Evolutionary conservation across 1,140 invertebrate genomes (phyloP).

Genomic region (Paraescarpia echinospica): DNA sequence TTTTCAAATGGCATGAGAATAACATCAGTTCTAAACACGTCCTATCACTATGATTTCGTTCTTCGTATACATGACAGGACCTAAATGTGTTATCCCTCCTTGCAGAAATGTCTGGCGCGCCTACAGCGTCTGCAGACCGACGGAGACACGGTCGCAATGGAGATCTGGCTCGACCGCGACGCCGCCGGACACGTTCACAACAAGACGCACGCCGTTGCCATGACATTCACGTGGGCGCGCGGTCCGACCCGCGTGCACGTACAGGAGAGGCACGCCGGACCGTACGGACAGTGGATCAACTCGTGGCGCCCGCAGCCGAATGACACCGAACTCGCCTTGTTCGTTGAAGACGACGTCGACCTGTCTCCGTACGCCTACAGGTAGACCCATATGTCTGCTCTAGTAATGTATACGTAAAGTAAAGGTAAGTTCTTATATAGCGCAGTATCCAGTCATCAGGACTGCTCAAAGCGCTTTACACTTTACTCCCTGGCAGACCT

Average conservation of each 20-base stretch:
- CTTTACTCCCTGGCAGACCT: no score
- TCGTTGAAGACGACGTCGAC: slow-evolving; percentile 48
- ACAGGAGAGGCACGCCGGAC: slow-evolving; percentile 41
- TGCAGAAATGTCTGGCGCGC: neutral
- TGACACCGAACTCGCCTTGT: slow-evolving; percentile 43
- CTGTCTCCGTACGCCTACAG: slow-evolving; percentile 44
- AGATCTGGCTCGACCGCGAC: slow-evolving; percentile 30
- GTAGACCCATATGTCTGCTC: slow-evolving; percentile 34
- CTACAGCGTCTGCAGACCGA: slow-evolving; percentile 11
- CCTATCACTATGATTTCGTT: no score
- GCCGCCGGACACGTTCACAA: slow-evolving; percentile 18
- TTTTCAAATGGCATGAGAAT: no score
- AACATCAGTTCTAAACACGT: no score
- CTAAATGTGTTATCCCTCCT: neutral
- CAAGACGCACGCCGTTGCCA: slow-evolving; percentile 12
- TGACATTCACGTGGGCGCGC: slow-evolving; percentile 35
- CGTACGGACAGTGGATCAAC: slow-evolving; percentile 46
- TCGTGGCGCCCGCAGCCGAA: slow-evolving; percentile 39
- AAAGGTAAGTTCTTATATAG: no score
- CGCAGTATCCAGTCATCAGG: no score
- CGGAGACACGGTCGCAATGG: slow-evolving; percentile 20
- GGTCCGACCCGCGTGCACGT: slow-evolving; percentile 37
- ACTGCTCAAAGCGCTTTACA: no score
- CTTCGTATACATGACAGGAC: neutral
- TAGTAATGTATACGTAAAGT: no score